Evolutionary conservation across 2,888 invertebrate genomes (phyloP), one percentile per base, ranked within the genome.

Genomic region (Dasypogon diadema): DNA sequence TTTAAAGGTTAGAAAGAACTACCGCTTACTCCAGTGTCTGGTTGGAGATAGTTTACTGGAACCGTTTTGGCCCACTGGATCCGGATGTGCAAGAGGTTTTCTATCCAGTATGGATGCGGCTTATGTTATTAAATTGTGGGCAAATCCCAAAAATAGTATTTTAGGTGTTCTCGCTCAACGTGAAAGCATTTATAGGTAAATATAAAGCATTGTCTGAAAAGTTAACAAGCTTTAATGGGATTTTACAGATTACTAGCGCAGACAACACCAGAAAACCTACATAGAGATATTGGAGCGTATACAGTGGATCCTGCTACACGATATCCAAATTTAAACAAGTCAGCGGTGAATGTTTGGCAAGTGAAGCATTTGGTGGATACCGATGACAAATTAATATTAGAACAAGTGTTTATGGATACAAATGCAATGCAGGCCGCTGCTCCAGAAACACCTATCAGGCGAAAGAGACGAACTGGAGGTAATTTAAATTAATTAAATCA

Each of bases 61-160:
- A 89, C 96, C 96, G 0, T 99, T 99, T 87, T 99, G 99, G 99
- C 99, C 99, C 3, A 98, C 98, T 0, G 99, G 99, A 0, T 98
- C 98, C 2, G 99, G 99, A 0, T 98, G 98, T 87, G 99, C 98
- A 0, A 90, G 99, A 75, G 99, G 99, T 12, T 99, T 99, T 85
- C 89, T 99, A 1, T 96, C 97, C 18, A 95, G 96, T 2, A 90
- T 99, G 86, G 99, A 99, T 88, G 94, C 98, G 0, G 96, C 96
- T 12, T 99, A 99, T 97, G 95, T 96, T 78, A 92, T 98, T 76
- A 91, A 94, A 80, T 88, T 93, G 75, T 97, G 96, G 94, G 86
- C 88, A 3, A 93, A 94, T 77, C 92, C 96, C 0, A 83, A 82
- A 55, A 86, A 86, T 80, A 86, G 86, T 80, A 83, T 83, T 4